These are phyloP conservation scores for Danio jaintianensis DNA, from an alignment of 2,797 vertebrate genomes.

Conservation along the genomic window DNA sequence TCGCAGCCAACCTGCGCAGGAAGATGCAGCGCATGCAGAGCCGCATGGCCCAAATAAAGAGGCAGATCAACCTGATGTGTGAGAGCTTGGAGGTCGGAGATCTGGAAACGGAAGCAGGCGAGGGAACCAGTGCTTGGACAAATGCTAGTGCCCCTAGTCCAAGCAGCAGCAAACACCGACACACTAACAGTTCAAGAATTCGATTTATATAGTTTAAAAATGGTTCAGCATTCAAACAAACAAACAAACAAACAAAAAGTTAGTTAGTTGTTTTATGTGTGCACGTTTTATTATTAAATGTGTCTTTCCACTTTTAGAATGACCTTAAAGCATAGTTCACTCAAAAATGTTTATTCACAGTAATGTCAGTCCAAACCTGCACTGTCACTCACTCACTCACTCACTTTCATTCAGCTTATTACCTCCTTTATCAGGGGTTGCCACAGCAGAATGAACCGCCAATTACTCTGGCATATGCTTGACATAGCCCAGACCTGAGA, in stretches of 20 bases:
- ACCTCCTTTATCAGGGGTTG: too few species aligned
- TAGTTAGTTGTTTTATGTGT: neutral
- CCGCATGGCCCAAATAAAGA: conserved; percentile 65
- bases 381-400: neutral
- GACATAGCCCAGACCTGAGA: too few species aligned
- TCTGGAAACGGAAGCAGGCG: conserved; percentile 39
- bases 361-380: neutral
- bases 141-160: conserved; percentile 12
- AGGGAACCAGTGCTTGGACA: conserved; percentile 55
- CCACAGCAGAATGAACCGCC: too few species aligned
- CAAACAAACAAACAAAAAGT: too few species aligned
- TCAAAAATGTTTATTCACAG: neutral
- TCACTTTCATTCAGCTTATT: too few species aligned
- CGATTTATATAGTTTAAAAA: neutral
- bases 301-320: neutral
- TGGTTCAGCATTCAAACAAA: neutral
- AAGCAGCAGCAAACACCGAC: conserved; percentile 36
- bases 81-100: conserved; percentile 68
- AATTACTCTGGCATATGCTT: too few species aligned
- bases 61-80: conserved; percentile 70
- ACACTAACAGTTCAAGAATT: conserved; percentile 8
- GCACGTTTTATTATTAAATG: conserved; percentile 28
- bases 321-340: neutral
- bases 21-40: conserved; percentile 67
- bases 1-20: conserved; percentile 56